phyloP scores from a whole-genome alignment of 2,113 vertebrate genomes.

The Mungos mungo region DNA sequence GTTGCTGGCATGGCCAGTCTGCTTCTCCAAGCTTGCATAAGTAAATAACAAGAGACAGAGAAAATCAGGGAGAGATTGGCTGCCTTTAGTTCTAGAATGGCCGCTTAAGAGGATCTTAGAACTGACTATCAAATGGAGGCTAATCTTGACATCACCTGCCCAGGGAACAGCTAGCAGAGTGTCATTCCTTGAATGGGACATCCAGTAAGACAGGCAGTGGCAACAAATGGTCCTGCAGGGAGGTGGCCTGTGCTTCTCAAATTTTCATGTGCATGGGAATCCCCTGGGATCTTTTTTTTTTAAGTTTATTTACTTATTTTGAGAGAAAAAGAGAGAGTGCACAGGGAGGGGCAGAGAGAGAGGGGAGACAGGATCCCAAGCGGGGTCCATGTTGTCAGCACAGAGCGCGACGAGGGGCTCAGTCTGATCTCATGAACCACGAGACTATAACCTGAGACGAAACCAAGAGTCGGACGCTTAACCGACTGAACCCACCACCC shows the following conservation, averaged over 20 bases:
- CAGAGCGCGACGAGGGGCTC: too few species aligned
- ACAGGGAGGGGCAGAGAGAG: too few species aligned
- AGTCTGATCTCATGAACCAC: too few species aligned
- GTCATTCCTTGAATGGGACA: neutral
- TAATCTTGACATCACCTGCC: neutral
- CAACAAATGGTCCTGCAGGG: neutral
- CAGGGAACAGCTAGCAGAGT: neutral
- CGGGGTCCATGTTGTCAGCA: too few species aligned
- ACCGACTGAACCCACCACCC: neutral
- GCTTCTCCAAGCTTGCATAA: conserved; percentile 63
- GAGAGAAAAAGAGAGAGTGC: too few species aligned
- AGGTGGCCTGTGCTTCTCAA: neutral
- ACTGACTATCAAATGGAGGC: neutral
- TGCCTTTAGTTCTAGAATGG: neutral
- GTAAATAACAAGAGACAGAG: conserved; percentile 64
- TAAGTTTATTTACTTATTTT: too few species aligned
- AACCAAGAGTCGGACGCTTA: too few species aligned
- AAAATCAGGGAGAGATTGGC: neutral
- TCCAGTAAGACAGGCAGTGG: neutral
- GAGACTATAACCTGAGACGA: too few species aligned
- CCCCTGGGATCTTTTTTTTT: neutral
- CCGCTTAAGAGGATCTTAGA: neutral
- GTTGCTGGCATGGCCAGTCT: conserved; percentile 61
- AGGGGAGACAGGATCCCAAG: too few species aligned
- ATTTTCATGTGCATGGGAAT: neutral